Base-by-base conservation (phyloP, 2,888 invertebrate genomes). In the Heliconius aoede region DNA sequence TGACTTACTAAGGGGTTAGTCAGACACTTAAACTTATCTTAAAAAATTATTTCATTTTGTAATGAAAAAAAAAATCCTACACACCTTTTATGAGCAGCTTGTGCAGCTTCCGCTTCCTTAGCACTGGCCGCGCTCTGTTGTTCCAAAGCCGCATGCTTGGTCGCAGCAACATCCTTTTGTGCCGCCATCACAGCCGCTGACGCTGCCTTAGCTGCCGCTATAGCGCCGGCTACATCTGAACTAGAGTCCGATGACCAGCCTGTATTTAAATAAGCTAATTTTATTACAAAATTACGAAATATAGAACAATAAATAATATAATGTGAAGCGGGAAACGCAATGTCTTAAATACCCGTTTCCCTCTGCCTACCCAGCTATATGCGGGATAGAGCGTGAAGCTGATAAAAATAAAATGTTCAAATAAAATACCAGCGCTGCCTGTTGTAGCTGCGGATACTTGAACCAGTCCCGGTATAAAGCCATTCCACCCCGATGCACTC, bases 121-220 rank as follows among this genome's bases (percentile, higher is more conserved):
- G 96, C 96, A 81, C 96, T 95, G 58, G 97, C 97, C 46, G 96
- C 91, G 81, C 96, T 96, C 85, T 97, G 97, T 80, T 97, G 97
- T 82, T 96, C 95, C 9, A 96, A 87, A 0, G 97, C 96, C 1
- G 96, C 95, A 80, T 97, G 96, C 84, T 97, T 97, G 5, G 96
- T 97, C 0, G 96, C 96, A 51, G 96, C 95, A 32, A 97, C 97
- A 80, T 96, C 96, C 71, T 96, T 96, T 84, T 97, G 97, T 0
- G 97, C 97, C 21, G 96, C 92, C 84, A 96, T 94, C 8, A 97
- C 97, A 74, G 96, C 96, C 0, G 95, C 93, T 0, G 96, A 96
- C 0, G 97, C 97, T 80, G 97, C 96, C 83, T 97, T 97, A 0
- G 97, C 97, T 0, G 96, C 96, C 4, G 97, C 96, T 72, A 97